Percentiles rank a stretch among this genome's conserved stretches.
These are phyloP conservation scores for Resseliella maxima DNA, from an alignment of 2,888 invertebrate genomes.

Conservation along the genomic window DNA sequence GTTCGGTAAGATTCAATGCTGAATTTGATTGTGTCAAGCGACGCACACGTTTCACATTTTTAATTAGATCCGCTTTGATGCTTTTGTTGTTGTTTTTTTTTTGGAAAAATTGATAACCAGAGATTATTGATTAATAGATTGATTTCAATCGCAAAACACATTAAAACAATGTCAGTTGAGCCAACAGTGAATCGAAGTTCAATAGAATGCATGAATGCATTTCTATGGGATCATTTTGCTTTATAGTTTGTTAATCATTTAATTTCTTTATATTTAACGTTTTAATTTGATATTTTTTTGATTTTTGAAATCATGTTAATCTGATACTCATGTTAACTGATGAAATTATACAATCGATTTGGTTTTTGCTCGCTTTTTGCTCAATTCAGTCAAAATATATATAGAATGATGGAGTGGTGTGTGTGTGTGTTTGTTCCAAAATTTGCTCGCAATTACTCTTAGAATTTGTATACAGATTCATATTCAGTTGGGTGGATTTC, in stretches of 20 bases:
- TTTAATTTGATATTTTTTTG: too few relatives aligned
- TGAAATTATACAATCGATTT: too few relatives aligned
- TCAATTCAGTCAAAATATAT: neutral
- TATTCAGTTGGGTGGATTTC: neutral
- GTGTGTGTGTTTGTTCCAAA: too few relatives aligned
- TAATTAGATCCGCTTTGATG: constrained; percentile 67
- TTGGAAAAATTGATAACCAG: constrained; percentile 50
- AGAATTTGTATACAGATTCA: neutral
- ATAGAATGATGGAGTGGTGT: neutral
- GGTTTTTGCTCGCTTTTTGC: neutral
- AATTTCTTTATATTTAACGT: too few relatives aligned
- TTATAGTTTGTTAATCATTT: too few relatives aligned
- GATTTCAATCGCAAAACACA: constrained; percentile 23
- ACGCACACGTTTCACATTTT: constrained; percentile 11
- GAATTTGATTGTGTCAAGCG: constrained; percentile 63
- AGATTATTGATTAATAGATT: neutral
- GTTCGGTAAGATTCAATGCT: constrained; percentile 62
- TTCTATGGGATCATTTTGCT: constrained; percentile 9
- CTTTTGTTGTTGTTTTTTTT: constrained; percentile 60
- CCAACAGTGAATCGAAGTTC: constrained; percentile 2
- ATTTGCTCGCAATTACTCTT: neutral
- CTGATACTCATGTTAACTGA: neutral
- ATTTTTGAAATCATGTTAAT: neutral
- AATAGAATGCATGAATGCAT: neutral
- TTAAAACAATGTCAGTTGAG: constrained; percentile 28